These are phyloP conservation scores for Allobates femoralis DNA, from an alignment of 2,797 vertebrate genomes.

Conservation along the genomic window DNA sequence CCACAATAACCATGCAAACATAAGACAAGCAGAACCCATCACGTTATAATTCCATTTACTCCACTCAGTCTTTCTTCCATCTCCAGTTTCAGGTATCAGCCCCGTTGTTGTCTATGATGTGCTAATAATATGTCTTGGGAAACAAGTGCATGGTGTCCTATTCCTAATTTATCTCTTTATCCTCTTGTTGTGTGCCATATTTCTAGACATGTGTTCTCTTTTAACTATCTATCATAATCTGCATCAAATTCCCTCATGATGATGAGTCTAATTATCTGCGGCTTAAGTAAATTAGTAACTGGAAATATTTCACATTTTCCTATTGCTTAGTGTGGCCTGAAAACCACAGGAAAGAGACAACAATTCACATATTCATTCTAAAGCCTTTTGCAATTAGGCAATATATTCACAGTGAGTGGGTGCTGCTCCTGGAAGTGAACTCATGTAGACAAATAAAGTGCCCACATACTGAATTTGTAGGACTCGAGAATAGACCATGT, in stretches of 20 bases:
- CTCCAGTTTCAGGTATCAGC: not conserved
- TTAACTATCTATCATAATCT: conserved; percentile 27
- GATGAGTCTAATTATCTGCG: conserved; percentile 53
- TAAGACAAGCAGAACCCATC: too few species aligned
- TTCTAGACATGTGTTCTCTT: conserved; percentile 2
- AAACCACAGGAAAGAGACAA: conserved; percentile 45
- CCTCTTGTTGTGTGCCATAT: not conserved
- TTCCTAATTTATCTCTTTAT: not conserved
- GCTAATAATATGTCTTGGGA: not conserved
- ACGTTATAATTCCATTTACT: not conserved
- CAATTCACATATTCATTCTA: conserved; percentile 41
- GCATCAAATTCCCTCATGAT: conserved; percentile 34
- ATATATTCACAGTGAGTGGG: conserved; percentile 38
- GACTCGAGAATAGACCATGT: conserved; percentile 29
- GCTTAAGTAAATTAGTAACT: conserved; percentile 55
- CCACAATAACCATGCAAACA: too few species aligned
- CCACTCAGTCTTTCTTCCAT: not conserved
- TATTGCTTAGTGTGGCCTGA: conserved; percentile 28
- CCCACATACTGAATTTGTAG: conserved; percentile 29
- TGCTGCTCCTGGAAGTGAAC: conserved; percentile 37
- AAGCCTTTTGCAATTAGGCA: conserved; percentile 16
- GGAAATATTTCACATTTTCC: conserved; percentile 55
- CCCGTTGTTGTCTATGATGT: not conserved
- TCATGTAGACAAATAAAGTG: conserved; percentile 38
- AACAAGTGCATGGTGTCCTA: not conserved